Percentiles rank a stretch among this genome's conserved stretches.
Evolutionary conservation across 2,113 vertebrate species (phyloP).

Genomic region (Tetrax tetrax): DNA sequence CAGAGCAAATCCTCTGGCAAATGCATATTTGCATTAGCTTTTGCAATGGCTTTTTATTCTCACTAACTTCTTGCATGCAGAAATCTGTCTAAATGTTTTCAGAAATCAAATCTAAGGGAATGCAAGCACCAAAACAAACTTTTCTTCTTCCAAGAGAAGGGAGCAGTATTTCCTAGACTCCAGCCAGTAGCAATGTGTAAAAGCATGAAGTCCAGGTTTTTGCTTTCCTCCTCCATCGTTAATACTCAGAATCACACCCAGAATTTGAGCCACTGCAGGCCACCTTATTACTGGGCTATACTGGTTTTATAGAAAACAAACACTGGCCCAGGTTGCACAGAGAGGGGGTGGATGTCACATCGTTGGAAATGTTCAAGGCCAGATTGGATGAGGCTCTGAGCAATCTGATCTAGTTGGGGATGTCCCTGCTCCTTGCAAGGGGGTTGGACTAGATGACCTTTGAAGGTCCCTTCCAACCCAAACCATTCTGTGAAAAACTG

Average conservation of each 20-base stretch:
- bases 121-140: not conserved
- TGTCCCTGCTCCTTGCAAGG: too few relatives aligned
- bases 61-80: not conserved
- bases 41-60: not conserved
- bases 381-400: too few relatives aligned
- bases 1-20: not conserved
- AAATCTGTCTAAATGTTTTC: not conserved
- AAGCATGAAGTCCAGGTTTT: not conserved
- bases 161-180: not conserved
- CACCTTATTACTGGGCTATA: not conserved
- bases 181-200: not conserved
- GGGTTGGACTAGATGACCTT: too few relatives aligned
- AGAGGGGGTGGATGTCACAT: too few relatives aligned
- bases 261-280: not conserved
- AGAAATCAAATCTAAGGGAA: not conserved
- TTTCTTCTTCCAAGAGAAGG: not conserved
- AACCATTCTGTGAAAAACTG: not conserved
- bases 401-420: too few relatives aligned
- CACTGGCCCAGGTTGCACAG: not conserved
- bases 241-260: not conserved
- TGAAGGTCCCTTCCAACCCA: too few relatives aligned
- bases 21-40: not conserved
- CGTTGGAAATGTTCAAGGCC: too few relatives aligned
- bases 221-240: not conserved
- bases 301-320: not conserved